Conservation (phyloP, 2,797 vertebrate genomes). For the Peromyscus melanophrys region DNA sequence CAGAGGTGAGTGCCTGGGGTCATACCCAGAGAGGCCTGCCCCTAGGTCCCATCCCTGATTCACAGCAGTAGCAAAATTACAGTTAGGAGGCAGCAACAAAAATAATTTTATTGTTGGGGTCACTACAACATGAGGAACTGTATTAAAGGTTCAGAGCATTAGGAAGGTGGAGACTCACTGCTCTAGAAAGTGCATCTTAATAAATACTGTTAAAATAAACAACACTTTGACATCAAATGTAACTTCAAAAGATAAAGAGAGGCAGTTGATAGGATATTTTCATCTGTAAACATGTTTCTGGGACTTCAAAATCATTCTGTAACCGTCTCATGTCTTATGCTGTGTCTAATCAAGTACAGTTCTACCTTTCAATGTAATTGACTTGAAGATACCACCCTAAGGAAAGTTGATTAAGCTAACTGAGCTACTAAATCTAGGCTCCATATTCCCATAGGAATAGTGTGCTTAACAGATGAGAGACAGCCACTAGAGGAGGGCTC, state of each 20-base stretch:
- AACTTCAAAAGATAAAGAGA: background rate
- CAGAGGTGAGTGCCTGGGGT: too few species aligned
- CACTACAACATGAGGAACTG: background rate
- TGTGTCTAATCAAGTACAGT: background rate
- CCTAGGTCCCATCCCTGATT: background rate
- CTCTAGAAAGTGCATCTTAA: background rate
- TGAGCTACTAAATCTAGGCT: background rate
- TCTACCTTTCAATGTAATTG: background rate
- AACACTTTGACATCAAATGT: background rate
- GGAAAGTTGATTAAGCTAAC: background rate
- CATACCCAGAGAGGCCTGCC: too few species aligned
- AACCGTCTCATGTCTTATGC: background rate
- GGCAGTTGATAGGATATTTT: background rate
- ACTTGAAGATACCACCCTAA: background rate
- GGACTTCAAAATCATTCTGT: background rate
- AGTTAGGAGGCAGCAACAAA: background rate
- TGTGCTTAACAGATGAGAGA: background rate
- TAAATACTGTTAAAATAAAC: background rate
- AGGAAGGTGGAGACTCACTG: background rate
- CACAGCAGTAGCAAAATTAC: background rate
- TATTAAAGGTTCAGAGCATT: background rate
- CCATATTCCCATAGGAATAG: background rate
- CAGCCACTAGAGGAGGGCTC: background rate
- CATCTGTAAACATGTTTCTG: background rate
- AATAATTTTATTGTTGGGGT: background rate